Evolutionary conservation across 2,888 invertebrate species (phyloP).

Genomic region (Lobophora halterata): DNA sequence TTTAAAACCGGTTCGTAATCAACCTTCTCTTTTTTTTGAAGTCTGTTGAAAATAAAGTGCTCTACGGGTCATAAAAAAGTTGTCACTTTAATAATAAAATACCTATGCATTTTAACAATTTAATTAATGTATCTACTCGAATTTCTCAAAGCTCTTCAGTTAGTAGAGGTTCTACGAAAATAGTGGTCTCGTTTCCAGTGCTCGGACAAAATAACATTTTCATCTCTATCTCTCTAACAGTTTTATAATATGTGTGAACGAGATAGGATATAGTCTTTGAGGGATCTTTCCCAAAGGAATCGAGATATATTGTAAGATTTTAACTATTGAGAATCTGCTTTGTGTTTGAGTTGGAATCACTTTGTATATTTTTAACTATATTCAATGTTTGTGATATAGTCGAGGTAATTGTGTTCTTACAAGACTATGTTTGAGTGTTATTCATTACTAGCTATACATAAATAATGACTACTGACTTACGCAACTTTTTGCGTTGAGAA

Average conservation of each 20-base stretch:
- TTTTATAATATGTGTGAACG: constrained; percentile 24
- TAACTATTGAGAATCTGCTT: constrained; percentile 17
- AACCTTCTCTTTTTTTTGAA: no score
- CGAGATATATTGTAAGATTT: constrained; percentile 31
- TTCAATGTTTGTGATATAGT: no score
- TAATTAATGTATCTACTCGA: background rate
- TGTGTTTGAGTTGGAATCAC: constrained; percentile 1
- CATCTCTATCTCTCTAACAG: constrained; percentile 24
- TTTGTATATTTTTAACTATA: background rate
- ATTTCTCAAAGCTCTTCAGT: background rate
- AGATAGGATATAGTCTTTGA: constrained; percentile 16
- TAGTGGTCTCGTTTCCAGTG: constrained; percentile 26
- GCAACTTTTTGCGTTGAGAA: no score
- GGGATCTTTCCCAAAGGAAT: constrained; percentile 32
- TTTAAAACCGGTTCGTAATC: no score
- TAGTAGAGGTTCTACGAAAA: constrained; percentile 13
- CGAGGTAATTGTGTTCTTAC: no score
- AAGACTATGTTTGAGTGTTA: no score
- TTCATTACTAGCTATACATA: no score
- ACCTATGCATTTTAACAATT: no score
- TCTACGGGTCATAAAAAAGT: no score
- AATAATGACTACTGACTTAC: no score
- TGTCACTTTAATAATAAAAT: no score
- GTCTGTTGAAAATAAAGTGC: no score
- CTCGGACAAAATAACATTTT: constrained; percentile 27